Percentiles rank a stretch among this genome's conserved stretches.
Conservation (phyloP, 1,140 invertebrate genomes). For the Listronotus bonariensis region DNA sequence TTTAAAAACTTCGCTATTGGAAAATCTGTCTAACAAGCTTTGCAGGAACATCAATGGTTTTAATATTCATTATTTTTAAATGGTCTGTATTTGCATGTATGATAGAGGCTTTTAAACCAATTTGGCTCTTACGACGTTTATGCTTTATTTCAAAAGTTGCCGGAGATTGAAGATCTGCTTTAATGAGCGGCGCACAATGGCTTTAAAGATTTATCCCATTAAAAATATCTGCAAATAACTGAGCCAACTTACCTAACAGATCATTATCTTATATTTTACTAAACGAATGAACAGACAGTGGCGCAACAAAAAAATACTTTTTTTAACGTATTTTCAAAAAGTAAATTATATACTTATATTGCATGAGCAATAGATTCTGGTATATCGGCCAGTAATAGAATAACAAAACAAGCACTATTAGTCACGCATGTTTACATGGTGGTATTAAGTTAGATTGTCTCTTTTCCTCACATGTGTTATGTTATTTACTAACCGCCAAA, state of each 20-base stretch:
- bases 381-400: no score
- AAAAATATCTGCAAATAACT: conserved; percentile 43
- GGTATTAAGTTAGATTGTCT: no score
- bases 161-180: conserved; percentile 22
- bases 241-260: conserved; percentile 47
- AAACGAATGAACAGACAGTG: neutral
- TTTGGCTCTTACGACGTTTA: neutral
- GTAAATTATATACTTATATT: no score
- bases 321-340: no score
- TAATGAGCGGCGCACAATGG: conserved; percentile 42
- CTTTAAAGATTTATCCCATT: conserved; percentile 44
- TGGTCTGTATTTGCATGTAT: conserved; percentile 46
- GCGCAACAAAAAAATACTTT: neutral
- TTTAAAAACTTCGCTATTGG: conserved; percentile 17
- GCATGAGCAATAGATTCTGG: no score
- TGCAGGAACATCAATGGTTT: conserved; percentile 47
- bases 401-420: no score
- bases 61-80: conserved; percentile 49
- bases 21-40: conserved; percentile 33
- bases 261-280: conserved; percentile 42
- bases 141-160: conserved; percentile 2
- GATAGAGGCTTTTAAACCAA: conserved; percentile 24
- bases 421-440: no score
- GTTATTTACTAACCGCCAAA: no score
- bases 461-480: no score